Percentiles rank a stretch among this genome's conserved stretches.
phyloP scores from a whole-genome alignment of 2,797 vertebrate genomes.

The Phrynocephalus forsythii region DNA sequence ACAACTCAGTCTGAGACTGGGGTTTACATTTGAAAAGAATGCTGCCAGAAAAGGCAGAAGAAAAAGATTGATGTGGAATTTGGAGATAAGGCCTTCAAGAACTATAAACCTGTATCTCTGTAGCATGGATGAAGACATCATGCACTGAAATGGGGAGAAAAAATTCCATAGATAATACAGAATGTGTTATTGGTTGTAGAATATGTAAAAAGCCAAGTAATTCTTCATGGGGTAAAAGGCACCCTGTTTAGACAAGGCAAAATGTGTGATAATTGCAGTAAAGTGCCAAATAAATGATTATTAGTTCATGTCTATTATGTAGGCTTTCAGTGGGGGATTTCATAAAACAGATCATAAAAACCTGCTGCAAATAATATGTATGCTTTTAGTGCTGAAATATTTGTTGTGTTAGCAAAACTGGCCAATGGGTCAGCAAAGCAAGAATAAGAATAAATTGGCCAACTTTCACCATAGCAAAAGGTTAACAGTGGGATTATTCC shows the following conservation, averaged over 20 bases:
- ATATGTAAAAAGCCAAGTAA: slow-evolving; percentile 53
- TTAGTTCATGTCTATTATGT: not conserved
- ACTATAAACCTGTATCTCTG: slow-evolving; percentile 52
- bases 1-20: slow-evolving; percentile 44
- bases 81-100: slow-evolving; percentile 51
- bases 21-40: slow-evolving; percentile 64
- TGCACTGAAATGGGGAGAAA: slow-evolving; percentile 33
- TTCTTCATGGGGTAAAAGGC: slow-evolving; percentile 29
- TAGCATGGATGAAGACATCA: slow-evolving; percentile 55
- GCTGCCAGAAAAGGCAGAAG: slow-evolving; percentile 50
- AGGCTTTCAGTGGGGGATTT: not conserved
- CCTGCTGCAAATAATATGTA: slow-evolving; percentile 23
- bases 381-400: slow-evolving; percentile 25
- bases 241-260: slow-evolving; percentile 3
- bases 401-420: slow-evolving; percentile 24
- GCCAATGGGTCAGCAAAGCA: slow-evolving; percentile 5
- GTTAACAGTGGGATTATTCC: slow-evolving; percentile 1
- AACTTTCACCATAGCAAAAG: slow-evolving; percentile 35
- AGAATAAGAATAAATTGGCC: slow-evolving; percentile 30
- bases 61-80: slow-evolving; percentile 65
- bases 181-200: slow-evolving; percentile 50
- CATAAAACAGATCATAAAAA: not conserved
- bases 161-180: slow-evolving; percentile 46
- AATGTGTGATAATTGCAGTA: not conserved
- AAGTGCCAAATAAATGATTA: not conserved